Evolutionary conservation across 2,113 vertebrate genomes (phyloP).

Genomic region (Felis chaus): DNA sequence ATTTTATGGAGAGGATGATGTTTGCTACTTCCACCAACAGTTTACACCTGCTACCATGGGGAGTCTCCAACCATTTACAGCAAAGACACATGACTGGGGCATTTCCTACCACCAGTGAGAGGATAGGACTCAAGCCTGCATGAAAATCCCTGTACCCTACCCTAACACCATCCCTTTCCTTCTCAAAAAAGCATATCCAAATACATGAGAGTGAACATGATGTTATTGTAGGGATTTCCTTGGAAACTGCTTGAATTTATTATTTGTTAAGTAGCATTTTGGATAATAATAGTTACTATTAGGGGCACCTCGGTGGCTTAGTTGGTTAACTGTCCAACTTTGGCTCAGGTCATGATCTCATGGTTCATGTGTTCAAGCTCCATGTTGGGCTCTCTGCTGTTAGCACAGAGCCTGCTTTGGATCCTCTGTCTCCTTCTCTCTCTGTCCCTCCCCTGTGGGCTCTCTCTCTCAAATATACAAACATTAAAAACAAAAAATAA

Average conservation of each 20-base stretch:
- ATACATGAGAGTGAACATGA: background rate
- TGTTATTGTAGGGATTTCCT: background rate
- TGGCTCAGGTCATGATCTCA: no score
- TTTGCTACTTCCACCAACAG: background rate
- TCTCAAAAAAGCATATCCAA: background rate
- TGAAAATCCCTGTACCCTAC: background rate
- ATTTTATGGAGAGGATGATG: background rate
- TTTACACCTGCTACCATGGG: no score
- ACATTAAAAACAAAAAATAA: no score
- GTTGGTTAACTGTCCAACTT: no score
- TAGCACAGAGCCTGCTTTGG: no score
- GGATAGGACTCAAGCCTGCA: background rate
- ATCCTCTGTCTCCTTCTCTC: no score
- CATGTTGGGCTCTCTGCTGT: no score
- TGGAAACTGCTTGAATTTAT: background rate
- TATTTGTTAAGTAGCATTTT: background rate
- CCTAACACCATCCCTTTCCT: background rate
- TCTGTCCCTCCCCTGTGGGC: no score
- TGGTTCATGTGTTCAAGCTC: no score
- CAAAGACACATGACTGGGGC: background rate
- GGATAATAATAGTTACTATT: background rate
- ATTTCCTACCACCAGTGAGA: background rate
- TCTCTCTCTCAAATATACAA: no score
- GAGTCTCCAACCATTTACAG: background rate
- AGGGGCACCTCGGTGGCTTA: no score